phyloP scores from a whole-genome alignment of 2,113 vertebrate species.

The Atlantisia rogersi region DNA sequence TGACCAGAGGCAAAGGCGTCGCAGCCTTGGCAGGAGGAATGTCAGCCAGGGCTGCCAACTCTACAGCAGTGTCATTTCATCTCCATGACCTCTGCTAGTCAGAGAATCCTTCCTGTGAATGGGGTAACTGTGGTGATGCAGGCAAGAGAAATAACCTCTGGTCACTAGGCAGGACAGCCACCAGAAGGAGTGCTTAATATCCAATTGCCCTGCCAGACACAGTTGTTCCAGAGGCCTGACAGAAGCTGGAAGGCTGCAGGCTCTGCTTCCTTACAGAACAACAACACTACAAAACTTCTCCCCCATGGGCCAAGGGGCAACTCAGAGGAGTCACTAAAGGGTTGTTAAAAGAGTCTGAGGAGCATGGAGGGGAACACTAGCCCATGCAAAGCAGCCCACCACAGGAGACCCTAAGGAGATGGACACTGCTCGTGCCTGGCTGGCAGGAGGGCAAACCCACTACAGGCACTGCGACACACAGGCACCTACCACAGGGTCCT shows the following conservation, averaged over 20 bases:
- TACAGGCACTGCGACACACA: not conserved
- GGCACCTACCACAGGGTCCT: conserved; percentile 95
- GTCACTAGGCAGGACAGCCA: not conserved
- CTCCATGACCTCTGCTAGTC: not conserved
- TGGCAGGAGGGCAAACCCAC: not conserved
- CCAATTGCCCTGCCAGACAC: not conserved
- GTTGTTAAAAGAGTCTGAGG: not conserved
- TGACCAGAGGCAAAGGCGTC: not conserved
- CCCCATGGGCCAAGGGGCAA: not conserved
- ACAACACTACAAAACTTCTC: not conserved
- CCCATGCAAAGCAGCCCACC: not conserved
- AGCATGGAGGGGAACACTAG: not conserved
- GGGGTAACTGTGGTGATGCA: not conserved
- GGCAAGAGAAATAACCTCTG: not conserved
- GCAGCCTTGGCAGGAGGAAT: not conserved
- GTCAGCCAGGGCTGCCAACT: not conserved
- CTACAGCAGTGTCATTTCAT: not conserved
- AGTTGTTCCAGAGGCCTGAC: not conserved
- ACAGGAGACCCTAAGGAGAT: not conserved
- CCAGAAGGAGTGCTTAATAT: not conserved
- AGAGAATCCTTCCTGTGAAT: not conserved
- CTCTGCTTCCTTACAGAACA: not conserved
- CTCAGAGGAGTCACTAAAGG: not conserved
- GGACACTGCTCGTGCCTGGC: rapidly evolving
- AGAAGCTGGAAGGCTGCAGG: not conserved